phyloP scores from a whole-genome alignment of 2,113 vertebrate species.

The Oreochromis niloticus region DNA sequence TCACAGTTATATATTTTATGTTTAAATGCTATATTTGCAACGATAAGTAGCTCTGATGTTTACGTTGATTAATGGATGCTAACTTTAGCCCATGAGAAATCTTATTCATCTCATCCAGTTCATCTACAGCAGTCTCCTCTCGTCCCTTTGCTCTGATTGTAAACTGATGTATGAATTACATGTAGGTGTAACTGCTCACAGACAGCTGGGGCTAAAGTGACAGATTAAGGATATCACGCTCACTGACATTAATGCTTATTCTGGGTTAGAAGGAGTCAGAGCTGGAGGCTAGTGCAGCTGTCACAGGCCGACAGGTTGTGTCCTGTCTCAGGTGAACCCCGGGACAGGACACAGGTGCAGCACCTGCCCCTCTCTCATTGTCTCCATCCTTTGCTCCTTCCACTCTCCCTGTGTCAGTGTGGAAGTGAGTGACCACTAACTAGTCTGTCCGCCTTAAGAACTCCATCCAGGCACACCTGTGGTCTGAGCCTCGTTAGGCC shows the following conservation, averaged over 20 bases:
- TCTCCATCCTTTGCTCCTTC: neutral
- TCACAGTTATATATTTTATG: neutral
- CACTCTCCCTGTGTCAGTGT: neutral
- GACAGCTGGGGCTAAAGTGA: neutral
- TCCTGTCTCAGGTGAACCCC: neutral
- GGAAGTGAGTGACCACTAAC: neutral
- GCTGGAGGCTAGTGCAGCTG: neutral
- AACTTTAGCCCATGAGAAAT: too few species aligned
- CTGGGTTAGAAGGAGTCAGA: neutral
- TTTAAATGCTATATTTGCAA: rapidly evolving
- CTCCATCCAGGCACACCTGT: neutral
- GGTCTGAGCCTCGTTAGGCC: neutral
- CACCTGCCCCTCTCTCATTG: neutral
- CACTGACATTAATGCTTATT: neutral
- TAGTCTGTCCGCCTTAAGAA: rapidly evolving
- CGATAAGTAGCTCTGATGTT: neutral
- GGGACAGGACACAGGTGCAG: too few species aligned
- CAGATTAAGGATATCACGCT: neutral
- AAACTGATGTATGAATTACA: too few species aligned
- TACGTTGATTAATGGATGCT: neutral
- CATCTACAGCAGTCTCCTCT: too few species aligned
- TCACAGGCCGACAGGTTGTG: neutral
- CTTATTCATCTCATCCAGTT: too few species aligned
- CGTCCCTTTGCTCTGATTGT: too few species aligned
- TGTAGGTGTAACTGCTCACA: neutral